Conservation (phyloP, 2,113 vertebrate species). For the Aspidoscelis tigris region DNA sequence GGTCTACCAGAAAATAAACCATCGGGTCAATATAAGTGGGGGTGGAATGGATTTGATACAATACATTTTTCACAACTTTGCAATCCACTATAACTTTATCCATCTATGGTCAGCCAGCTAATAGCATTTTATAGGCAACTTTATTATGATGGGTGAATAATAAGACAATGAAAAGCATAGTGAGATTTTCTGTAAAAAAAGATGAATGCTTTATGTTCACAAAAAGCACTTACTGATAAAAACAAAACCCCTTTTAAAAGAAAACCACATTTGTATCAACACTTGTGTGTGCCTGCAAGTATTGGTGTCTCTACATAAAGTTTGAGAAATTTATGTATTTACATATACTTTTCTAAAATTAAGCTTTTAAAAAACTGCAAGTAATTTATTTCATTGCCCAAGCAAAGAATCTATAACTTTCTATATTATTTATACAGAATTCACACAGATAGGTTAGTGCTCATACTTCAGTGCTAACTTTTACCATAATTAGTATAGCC, state of each 20-base stretch:
- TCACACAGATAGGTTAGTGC: constrained; percentile 44
- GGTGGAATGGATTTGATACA: constrained; percentile 32
- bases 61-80: constrained; percentile 60
- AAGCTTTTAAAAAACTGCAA: constrained; percentile 30
- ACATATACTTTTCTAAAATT: neutral
- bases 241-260: neutral
- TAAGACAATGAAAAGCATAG: constrained; percentile 49
- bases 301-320: neutral
- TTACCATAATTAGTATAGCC: constrained; percentile 29
- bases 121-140: constrained; percentile 46
- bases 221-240: neutral
- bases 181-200: constrained; percentile 46
- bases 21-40: constrained; percentile 56
- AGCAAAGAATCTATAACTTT: neutral
- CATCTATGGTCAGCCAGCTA: constrained; percentile 43
- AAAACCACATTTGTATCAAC: neutral
- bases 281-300: neutral
- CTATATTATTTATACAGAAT: constrained; percentile 8
- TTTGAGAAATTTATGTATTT: neutral
- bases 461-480: constrained; percentile 35
- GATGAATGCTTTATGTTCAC: neutral
- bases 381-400: neutral
- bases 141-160: constrained; percentile 41
- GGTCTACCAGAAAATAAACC: constrained; percentile 41
- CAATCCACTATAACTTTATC: constrained; percentile 54